A percentile compares a stretch with the other conserved stretches of the same genome.
phyloP scores from a whole-genome alignment of 2,888 invertebrate genomes.

The Rhogogaster chlorosoma region DNA sequence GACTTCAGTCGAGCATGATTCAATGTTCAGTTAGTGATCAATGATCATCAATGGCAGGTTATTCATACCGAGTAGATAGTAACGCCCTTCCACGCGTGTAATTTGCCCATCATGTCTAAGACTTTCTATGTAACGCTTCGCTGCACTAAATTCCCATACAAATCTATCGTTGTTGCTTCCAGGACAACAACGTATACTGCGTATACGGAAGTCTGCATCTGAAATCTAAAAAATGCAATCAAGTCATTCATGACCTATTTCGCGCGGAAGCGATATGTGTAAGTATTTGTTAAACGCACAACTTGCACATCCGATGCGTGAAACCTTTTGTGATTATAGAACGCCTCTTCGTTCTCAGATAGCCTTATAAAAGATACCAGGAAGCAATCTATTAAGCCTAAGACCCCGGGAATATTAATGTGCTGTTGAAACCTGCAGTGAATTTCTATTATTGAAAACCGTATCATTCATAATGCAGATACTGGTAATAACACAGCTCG shows the following conservation, averaged over 20 bases:
- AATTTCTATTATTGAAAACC: too few relatives aligned
- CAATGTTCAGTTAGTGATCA: background rate
- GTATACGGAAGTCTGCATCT: background rate
- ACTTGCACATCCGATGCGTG: slow-evolving; percentile 1
- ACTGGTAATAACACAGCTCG: too few relatives aligned
- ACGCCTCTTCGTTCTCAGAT: slow-evolving; percentile 28
- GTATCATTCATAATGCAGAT: too few relatives aligned
- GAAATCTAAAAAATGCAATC: background rate
- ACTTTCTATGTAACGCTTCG: background rate
- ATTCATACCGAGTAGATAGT: background rate
- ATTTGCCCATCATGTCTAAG: too few relatives aligned
- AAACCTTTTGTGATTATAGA: background rate
- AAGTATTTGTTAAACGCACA: background rate
- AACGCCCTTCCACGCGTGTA: background rate
- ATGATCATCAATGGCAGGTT: background rate
- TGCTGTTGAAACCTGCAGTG: slow-evolving; percentile 46
- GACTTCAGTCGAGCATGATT: background rate
- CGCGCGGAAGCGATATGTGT: too few relatives aligned
- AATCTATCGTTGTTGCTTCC: background rate
- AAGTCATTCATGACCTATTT: background rate
- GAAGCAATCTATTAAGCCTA: background rate
- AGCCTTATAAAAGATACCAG: background rate
- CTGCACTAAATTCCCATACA: background rate
- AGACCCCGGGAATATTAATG: slow-evolving; percentile 49
- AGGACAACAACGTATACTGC: background rate